A percentile compares a stretch with the other conserved stretches of the same genome.
These are phyloP conservation scores for Enhydra lutris DNA, from an alignment of 2,113 vertebrate species.

Conservation along the genomic window DNA sequence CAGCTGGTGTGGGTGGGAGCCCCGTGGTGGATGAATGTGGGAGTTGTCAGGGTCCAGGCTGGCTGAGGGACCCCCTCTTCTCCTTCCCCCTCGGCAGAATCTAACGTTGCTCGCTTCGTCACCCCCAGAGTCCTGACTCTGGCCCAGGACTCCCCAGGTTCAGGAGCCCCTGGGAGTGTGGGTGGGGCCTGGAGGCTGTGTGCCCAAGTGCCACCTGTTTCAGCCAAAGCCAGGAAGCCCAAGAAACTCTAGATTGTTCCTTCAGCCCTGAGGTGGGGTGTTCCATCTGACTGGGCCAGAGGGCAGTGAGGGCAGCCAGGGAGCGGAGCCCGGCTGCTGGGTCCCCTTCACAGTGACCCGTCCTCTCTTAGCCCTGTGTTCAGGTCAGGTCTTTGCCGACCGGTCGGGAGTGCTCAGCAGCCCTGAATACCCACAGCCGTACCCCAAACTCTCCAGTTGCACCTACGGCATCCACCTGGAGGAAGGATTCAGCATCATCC, in stretches of 20 bases:
- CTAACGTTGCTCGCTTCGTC: not conserved
- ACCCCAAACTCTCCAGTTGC: slow-evolving; percentile 85
- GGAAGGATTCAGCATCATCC: slow-evolving; percentile 82
- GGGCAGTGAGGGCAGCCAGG: fast-evolving
- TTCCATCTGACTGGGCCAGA: not conserved
- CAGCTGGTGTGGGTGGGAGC: fast-evolving
- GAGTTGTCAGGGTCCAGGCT: not conserved
- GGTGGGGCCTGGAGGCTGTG: not conserved
- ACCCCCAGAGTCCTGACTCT: not conserved
- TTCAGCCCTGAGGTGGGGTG: not conserved
- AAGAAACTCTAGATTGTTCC: not conserved
- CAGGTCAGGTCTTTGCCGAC: slow-evolving; percentile 76
- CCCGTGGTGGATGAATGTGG: not conserved
- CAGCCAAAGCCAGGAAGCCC: not conserved
- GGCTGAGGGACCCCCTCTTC: too few species aligned
- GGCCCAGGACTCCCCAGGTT: not conserved
- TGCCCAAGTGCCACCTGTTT: fast-evolving
- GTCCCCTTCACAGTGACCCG: fast-evolving
- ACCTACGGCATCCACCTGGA: slow-evolving; percentile 82
- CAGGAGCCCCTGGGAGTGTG: too few species aligned
- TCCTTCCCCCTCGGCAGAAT: not conserved
- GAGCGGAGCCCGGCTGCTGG: not conserved
- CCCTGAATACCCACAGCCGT: slow-evolving; percentile 81
- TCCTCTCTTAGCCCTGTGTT: slow-evolving; percentile 81
- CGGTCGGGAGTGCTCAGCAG: slow-evolving; percentile 85